These are phyloP conservation scores for Andricus quercusramuli DNA, from an alignment of 2,888 invertebrate genomes.

Conservation along the genomic window DNA sequence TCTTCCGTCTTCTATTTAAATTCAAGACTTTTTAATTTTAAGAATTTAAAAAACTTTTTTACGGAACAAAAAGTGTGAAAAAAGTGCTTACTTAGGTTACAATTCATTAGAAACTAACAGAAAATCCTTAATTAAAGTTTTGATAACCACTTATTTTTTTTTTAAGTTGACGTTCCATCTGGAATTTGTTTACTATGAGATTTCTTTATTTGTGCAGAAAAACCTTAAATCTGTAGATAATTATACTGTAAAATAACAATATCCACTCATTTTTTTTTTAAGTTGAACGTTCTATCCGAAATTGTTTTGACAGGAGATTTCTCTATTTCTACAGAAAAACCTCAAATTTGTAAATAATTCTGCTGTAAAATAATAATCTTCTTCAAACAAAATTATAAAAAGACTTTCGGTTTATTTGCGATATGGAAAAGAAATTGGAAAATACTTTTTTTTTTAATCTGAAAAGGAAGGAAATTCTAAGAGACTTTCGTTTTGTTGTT, in stretches of 20 bases:
- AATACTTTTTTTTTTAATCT: neutral
- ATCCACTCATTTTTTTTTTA: too few relatives aligned
- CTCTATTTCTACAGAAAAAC: too few relatives aligned
- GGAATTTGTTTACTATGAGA: too few relatives aligned
- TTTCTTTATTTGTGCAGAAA: neutral
- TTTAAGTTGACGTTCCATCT: neutral
- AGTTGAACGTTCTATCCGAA: too few relatives aligned
- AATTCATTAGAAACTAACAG: neutral
- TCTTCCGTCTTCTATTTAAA: conserved; percentile 1
- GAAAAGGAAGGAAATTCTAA: neutral
- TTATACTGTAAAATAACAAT: too few relatives aligned
- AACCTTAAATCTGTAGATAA: too few relatives aligned
- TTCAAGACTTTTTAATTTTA: neutral
- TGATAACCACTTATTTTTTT: neutral
- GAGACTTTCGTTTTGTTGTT: neutral
- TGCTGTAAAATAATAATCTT: neutral
- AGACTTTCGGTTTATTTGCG: too few relatives aligned
- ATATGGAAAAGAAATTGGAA: neutral
- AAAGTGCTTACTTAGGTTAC: too few relatives aligned
- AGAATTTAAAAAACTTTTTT: neutral
- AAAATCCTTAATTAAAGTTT: neutral
- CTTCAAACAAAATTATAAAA: neutral
- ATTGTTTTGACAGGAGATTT: too few relatives aligned
- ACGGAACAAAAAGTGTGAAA: neutral
- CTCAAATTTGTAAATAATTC: too few relatives aligned